Conservation (phyloP, 2,888 invertebrate genomes). For the Agriotes lineatus region DNA sequence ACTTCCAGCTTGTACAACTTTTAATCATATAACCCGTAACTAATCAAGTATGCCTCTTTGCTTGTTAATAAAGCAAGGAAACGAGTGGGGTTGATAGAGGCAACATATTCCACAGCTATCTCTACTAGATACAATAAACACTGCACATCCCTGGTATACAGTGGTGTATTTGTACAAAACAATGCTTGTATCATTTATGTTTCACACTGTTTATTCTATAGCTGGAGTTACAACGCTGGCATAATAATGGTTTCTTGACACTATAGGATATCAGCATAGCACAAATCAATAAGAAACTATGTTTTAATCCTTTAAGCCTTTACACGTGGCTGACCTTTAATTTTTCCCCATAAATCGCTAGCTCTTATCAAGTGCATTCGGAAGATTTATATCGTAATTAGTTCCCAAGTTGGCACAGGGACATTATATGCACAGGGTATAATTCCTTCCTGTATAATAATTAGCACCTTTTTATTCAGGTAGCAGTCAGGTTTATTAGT, state of each 20-base stretch:
- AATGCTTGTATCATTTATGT: conserved; percentile 16
- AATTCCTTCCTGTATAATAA: conserved; percentile 13
- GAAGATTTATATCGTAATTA: too few relatives aligned
- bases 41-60: too few relatives aligned
- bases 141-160: too few relatives aligned
- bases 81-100: too few relatives aligned
- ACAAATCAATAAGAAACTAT: conserved; percentile 24
- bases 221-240: conserved; percentile 24
- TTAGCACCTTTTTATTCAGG: conserved; percentile 27
- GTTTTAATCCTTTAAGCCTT: conserved; percentile 32
- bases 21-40: too few relatives aligned
- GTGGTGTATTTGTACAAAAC: conserved; percentile 9
- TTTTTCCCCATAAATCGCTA: conserved; percentile 1
- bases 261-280: conserved; percentile 24
- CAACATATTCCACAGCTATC: too few relatives aligned
- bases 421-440: background rate
- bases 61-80: too few relatives aligned
- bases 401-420: background rate
- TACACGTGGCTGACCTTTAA: conserved; percentile 38
- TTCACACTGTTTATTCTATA: conserved; percentile 26
- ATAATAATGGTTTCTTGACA: conserved; percentile 24
- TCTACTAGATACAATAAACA: too few relatives aligned
- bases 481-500: conserved; percentile 24
- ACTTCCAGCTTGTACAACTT: too few relatives aligned
- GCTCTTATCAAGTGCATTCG: background rate